Evolutionary conservation across 2,888 invertebrate species (phyloP).

Genomic region (Chloroclysta siterata): DNA sequence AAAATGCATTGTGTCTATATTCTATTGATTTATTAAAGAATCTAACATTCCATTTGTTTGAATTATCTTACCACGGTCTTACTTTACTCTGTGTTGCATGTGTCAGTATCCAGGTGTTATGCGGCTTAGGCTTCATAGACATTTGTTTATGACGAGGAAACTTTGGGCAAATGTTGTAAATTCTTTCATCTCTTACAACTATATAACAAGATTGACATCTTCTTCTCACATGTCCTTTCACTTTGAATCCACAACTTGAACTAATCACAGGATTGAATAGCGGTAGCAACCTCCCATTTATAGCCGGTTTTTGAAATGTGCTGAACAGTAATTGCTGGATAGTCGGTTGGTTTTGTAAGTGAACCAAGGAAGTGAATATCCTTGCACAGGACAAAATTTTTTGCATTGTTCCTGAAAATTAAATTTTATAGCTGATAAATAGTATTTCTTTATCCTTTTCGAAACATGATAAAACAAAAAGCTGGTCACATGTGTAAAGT

Average conservation of each 20-base stretch:
- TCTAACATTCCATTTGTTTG: slow-evolving; percentile 1
- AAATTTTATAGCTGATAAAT: background rate
- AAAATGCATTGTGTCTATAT: slow-evolving; percentile 5
- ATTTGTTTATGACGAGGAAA: slow-evolving; percentile 93
- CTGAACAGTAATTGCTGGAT: slow-evolving; percentile 50
- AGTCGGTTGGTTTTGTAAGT: slow-evolving; percentile 42
- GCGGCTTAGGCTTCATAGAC: slow-evolving; percentile 87
- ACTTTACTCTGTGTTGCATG: slow-evolving; percentile 88
- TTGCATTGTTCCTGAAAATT: slow-evolving; percentile 54
- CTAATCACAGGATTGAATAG: slow-evolving; percentile 59
- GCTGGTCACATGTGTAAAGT: no score
- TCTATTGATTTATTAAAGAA: slow-evolving; percentile 17
- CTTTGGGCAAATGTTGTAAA: slow-evolving; percentile 90
- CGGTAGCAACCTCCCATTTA: slow-evolving; percentile 53
- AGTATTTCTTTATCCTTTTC: no score
- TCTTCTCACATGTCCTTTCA: slow-evolving; percentile 87
- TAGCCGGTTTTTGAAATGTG: slow-evolving; percentile 50
- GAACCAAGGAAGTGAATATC: slow-evolving; percentile 47
- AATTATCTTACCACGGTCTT: slow-evolving; percentile 66
- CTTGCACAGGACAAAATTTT: slow-evolving; percentile 60
- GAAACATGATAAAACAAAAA: no score
- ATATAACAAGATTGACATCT: slow-evolving; percentile 93
- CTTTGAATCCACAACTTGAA: slow-evolving; percentile 84
- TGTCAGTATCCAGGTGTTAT: slow-evolving; percentile 90
- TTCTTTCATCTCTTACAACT: slow-evolving; percentile 87